Evolutionary conservation across 2,113 vertebrate species (phyloP).

Genomic region (Syngnathus scovelli): DNA sequence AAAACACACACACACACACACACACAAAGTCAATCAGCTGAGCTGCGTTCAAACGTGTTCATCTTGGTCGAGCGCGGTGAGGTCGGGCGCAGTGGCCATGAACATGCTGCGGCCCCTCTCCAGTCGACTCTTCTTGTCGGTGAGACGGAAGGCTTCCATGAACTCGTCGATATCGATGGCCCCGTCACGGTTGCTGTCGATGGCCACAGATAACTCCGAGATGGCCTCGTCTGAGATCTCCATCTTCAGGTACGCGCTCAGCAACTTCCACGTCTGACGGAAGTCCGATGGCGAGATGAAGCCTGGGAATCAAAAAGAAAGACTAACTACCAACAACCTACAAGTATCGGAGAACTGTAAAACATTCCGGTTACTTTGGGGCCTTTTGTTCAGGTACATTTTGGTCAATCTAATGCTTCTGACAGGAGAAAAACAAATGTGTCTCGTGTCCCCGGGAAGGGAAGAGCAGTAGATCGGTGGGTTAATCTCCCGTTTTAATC

Average conservation of each 20-base stretch:
- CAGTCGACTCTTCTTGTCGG: conserved; percentile 74
- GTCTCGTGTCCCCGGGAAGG: not conserved
- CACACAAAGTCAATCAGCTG: not conserved
- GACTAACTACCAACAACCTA: no score
- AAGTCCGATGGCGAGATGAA: conserved; percentile 89
- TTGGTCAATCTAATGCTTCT: not conserved
- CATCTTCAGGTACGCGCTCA: conserved; percentile 82
- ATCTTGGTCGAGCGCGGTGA: conserved; percentile 56
- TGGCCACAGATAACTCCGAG: conserved; percentile 78
- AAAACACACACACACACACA: no score
- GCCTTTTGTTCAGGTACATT: not conserved
- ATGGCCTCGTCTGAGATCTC: conserved; percentile 80
- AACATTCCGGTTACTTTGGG: no score
- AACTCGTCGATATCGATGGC: conserved; percentile 92
- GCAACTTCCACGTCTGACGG: conserved; percentile 86
- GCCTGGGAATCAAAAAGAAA: conserved; percentile 58
- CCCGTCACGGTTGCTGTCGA: conserved; percentile 89
- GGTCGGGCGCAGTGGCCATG: conserved; percentile 56
- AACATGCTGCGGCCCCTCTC: conserved; percentile 68
- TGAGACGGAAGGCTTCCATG: conserved; percentile 92
- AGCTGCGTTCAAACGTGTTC: conserved; percentile 46
- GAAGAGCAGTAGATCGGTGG: conserved; percentile 45
- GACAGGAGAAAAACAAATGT: not conserved
- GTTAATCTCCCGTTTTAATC: conserved; percentile 48
- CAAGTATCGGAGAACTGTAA: no score